Conservation (phyloP, 2,113 vertebrate species). For the Dromiciops gliroides region DNA sequence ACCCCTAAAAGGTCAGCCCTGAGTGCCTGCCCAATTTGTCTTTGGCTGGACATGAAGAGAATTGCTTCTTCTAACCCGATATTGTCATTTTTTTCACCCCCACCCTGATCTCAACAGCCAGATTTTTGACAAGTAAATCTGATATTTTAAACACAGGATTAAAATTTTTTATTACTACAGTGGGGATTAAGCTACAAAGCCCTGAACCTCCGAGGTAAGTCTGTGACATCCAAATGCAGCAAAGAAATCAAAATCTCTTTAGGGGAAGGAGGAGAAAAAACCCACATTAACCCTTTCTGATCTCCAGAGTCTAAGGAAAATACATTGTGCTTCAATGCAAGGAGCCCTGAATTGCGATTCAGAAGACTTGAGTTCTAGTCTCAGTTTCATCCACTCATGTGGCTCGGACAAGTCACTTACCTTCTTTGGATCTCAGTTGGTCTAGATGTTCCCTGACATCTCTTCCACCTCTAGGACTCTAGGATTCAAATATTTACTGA, state of each 20-base stretch:
- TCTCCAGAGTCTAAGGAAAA: slow-evolving; percentile 35
- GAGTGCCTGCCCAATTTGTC: slow-evolving; percentile 8
- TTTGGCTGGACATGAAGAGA: slow-evolving; percentile 57
- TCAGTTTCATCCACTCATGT: background rate
- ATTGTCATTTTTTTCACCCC: slow-evolving; percentile 83
- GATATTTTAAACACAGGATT: slow-evolving; percentile 94
- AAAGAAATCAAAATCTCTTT: slow-evolving; percentile 78
- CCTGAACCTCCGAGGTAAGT: slow-evolving; percentile 83
- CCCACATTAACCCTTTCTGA: slow-evolving; percentile 69
- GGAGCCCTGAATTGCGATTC: background rate
- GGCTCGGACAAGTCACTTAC: background rate
- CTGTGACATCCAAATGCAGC: slow-evolving; percentile 74
- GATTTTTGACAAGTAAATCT: slow-evolving; percentile 91
- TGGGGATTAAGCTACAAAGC: slow-evolving; percentile 88
- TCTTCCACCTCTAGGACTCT: background rate
- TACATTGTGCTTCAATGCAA: background rate
- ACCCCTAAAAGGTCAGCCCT: background rate
- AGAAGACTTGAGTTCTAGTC: background rate
- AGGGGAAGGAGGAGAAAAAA: slow-evolving; percentile 63
- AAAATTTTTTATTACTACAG: slow-evolving; percentile 92
- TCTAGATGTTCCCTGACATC: background rate
- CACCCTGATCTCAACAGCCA: slow-evolving; percentile 70
- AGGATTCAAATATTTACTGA: background rate
- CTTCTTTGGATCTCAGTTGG: background rate
- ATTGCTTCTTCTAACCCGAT: slow-evolving; percentile 73